phyloP scores from a whole-genome alignment of 2,888 invertebrate genomes.

The Agonopterix heracliana region DNA sequence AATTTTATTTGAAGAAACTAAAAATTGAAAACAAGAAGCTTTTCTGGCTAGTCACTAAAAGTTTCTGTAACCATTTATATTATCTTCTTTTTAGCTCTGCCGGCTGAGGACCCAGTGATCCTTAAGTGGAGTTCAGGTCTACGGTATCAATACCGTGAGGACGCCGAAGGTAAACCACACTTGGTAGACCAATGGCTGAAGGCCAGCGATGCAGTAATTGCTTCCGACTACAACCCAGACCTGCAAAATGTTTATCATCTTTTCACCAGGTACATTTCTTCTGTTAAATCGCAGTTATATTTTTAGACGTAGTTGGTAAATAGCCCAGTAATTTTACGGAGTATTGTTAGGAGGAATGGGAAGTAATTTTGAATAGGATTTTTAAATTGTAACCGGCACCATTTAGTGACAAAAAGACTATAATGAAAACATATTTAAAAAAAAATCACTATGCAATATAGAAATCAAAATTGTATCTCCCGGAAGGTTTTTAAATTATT shows the following conservation, averaged over 20 bases:
- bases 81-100: constrained; percentile 10
- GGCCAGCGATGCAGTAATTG: constrained; percentile 15
- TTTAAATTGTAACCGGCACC: too few relatives aligned
- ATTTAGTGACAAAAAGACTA: too few relatives aligned
- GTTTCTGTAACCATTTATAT: neutral
- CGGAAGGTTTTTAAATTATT: too few relatives aligned
- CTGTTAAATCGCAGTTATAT: neutral
- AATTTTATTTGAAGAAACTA: too few relatives aligned
- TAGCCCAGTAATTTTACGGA: too few relatives aligned
- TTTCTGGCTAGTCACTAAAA: too few relatives aligned
- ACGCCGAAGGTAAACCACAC: constrained; percentile 19
- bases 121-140: constrained; percentile 19
- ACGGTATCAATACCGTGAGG: constrained; percentile 26
- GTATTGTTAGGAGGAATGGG: too few relatives aligned
- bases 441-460: too few relatives aligned
- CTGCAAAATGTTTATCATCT: constrained; percentile 32
- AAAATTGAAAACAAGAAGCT: too few relatives aligned
- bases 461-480: too few relatives aligned
- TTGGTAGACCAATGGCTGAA: constrained; percentile 33
- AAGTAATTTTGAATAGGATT: too few relatives aligned
- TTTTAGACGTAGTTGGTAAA: neutral
- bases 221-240: constrained; percentile 26
- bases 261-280: constrained; percentile 30
- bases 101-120: constrained; percentile 15
- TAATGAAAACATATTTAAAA: too few relatives aligned